Base-by-base conservation (phyloP, 2,113 vertebrate genomes). In the Colius striatus region DNA sequence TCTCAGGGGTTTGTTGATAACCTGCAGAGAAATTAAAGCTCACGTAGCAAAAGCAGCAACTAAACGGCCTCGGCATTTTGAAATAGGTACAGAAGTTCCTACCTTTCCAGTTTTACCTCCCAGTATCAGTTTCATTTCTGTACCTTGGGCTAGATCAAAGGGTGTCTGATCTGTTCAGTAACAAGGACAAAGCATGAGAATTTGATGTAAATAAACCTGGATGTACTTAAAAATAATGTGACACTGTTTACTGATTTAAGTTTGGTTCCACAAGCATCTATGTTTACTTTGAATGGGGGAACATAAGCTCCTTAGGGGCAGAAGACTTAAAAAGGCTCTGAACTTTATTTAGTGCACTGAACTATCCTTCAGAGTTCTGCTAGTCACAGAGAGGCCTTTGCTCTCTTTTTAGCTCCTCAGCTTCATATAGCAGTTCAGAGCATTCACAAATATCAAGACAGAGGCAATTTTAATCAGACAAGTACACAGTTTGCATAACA, bases 121-220 rank as follows among this genome's bases (percentile, higher is more conserved):
- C 66, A 99, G 97, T 80, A 98, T 96, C 41, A 97, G 97, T 58
- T 98, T 99, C 95, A 99, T 98, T 97, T 99, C 98, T 81, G 98
- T 96, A 86, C 97, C 98, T 41, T 98, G 98, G 57, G 98, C 98
- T 91, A 99, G 97, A 94, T 99, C 98, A 92, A 98, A 80, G 7
- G 98, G 97, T 4, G 98, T 98, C 97, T 99, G 98, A 92, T 98
- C 99, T 99, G 97, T 84, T 84, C 67, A 87, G 89, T 48, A 94
- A 67, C 41, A 16, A 95, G 94, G 60, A 89, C 0, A 6, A 83
- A 30, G 50, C 45, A 90, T 86, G 2, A 96, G 27, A 78, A 71
- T 76, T 74, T 63, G 29, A 94, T 34, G 34, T 34, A 85, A 72
- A 84, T 47, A 68, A 83, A 68, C 53, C 29, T n/a, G 84, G 22